Percentiles rank a stretch among this genome's conserved stretches.
Conservation (phyloP, 2,888 invertebrate species). For the Nebria brevicollis region DNA sequence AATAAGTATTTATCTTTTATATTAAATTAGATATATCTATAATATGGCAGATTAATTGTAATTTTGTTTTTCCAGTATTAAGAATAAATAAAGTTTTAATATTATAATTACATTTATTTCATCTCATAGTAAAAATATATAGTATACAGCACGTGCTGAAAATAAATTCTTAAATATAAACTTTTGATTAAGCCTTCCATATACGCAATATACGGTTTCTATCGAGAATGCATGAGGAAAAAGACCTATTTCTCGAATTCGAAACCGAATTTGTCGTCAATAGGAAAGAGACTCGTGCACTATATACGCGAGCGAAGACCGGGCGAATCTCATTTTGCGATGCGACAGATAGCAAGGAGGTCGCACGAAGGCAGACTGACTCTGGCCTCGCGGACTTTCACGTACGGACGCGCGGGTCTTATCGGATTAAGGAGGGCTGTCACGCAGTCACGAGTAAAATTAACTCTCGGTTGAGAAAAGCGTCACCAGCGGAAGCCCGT, state of each 20-base stretch:
- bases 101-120: not conserved
- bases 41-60: too few species aligned
- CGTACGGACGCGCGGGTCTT: conserved; percentile 50
- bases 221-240: conserved; percentile 2
- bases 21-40: too few species aligned
- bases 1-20: too few species aligned
- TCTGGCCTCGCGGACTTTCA: conserved; percentile 23
- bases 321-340: conserved; percentile 29
- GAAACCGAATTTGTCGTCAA: conserved; percentile 33
- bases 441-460: conserved; percentile 57
- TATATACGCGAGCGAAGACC: not conserved
- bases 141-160: conserved; percentile 23
- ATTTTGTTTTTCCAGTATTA: too few species aligned
- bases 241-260: not conserved
- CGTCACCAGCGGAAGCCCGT: conserved; percentile 24
- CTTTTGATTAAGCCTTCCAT: not conserved
- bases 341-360: conserved; percentile 23
- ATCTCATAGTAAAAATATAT: not conserved
- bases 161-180: conserved; percentile 23
- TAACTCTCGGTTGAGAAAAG: conserved; percentile 50
- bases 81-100: too few species aligned
- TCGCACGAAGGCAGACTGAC: not conserved
- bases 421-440: conserved; percentile 56
- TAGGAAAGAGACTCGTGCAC: conserved; percentile 20
- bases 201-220: not conserved